phyloP scores from a whole-genome alignment of 1,140 invertebrate genomes.

The Hylaeus volcanicus region DNA sequence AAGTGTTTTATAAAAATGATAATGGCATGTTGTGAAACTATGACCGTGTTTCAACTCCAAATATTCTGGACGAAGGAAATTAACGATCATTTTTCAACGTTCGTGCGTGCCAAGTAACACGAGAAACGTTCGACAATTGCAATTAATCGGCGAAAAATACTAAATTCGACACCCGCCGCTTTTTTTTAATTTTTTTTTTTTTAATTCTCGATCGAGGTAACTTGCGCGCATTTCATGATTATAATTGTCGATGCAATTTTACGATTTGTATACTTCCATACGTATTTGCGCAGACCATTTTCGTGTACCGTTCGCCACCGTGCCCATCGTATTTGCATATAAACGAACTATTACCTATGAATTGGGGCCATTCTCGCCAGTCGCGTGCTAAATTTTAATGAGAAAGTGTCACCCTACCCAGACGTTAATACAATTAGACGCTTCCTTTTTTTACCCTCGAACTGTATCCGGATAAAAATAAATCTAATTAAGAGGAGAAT shows the following conservation, averaged over 20 bases:
- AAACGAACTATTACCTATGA: conserved; percentile 73
- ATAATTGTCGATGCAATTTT: conserved; percentile 52
- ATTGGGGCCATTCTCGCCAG: conserved; percentile 61
- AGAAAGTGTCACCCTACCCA: conserved; percentile 26
- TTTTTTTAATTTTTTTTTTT: not conserved
- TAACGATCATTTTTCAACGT: not conserved
- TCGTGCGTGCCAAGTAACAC: not conserved
- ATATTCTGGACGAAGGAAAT: too few relatives aligned
- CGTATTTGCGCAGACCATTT: conserved; percentile 42
- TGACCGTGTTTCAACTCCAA: too few relatives aligned
- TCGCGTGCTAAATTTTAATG: conserved; percentile 53
- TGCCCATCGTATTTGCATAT: conserved; percentile 73
- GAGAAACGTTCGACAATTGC: not conserved
- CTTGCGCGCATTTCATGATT: conserved; percentile 32
- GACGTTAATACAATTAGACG: conserved; percentile 43
- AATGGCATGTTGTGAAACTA: too few relatives aligned
- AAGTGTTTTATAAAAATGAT: too few relatives aligned
- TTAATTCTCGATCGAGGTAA: conserved; percentile 16
- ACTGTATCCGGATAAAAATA: not conserved
- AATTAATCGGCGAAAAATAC: conserved; percentile 13
- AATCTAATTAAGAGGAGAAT: conserved; percentile 29
- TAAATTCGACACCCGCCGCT: not conserved
- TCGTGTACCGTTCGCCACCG: conserved; percentile 45
- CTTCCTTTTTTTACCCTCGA: not conserved
- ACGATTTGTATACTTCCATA: conserved; percentile 61